Evolutionary conservation across 1,140 invertebrate species (phyloP), one percentile per base, ranked within the genome.

Genomic region (Camponotus vicinus): DNA sequence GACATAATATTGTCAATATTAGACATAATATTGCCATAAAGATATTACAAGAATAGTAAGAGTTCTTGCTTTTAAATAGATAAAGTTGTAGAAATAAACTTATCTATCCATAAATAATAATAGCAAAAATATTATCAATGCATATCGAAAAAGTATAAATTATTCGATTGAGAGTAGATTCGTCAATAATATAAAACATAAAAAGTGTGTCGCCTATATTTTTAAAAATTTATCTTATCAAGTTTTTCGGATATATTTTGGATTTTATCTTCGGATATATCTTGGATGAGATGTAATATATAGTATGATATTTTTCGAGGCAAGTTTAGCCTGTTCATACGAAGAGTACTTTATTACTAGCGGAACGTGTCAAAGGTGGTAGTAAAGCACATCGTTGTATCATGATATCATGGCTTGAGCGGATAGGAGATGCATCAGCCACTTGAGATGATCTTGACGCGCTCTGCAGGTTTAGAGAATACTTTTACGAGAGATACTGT

Each of bases 331-430:
- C 32, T 52, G 63, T 40, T 79, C 57, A n/a, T n/a, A 32, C 37
- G 32, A 13, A 61, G 55, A 83, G 69, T 59, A 73, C 55, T 73
- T 73, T 83, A 83, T 83, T 75, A 75, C 69, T 73, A 59, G 57
- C 37, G 40, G 40, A 45, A 59, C 55, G 79, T 63, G 69, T 83
- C 69, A 83, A 83, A 83, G 79, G 55, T 83, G 27, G 40, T 70
- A 67, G n/a, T 80, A 80, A 83, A 75, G 49, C 66, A 70, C 66
- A 59, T 75, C 42, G 55, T 75, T 83, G 79, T 83, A 83, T 83
- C 79, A 32, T 73, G 79, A 75, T 83, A 73, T 83, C 79, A 45
- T 73, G 57, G 52, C 40, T 61, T 55, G 52, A 61, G 32, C 55
- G 52, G 37, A 82, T 71, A 61, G 27, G 9, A 78, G 61, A 52